Evolutionary conservation across 2,113 vertebrate species (phyloP).

Genomic region (Callorhinus ursinus): DNA sequence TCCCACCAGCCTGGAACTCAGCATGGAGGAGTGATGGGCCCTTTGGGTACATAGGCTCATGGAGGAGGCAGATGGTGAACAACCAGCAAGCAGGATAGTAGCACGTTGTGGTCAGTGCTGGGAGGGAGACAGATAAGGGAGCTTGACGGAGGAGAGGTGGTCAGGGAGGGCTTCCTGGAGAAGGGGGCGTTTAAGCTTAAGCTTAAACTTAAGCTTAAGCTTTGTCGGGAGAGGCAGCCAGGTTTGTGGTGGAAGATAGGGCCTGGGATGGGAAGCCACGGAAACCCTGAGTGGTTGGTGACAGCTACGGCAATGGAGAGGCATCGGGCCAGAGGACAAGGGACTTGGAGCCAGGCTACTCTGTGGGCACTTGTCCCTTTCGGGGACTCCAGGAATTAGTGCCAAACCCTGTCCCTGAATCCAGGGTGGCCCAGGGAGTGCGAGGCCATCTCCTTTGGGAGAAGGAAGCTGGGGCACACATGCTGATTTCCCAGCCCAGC

Average conservation of each 20-base stretch:
- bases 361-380: neutral
- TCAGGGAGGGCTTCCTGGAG: neutral
- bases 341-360: neutral
- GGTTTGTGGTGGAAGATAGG: neutral
- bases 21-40: neutral
- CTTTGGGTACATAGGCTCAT: fast-evolving
- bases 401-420: neutral
- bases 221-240: too few species aligned
- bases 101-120: neutral
- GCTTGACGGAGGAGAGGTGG: neutral
- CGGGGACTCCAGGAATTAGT: neutral
- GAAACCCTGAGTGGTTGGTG: neutral
- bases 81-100: neutral
- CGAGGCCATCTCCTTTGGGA: neutral
- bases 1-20: neutral
- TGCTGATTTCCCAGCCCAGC: neutral
- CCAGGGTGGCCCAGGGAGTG: too few species aligned
- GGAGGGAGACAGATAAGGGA: neutral
- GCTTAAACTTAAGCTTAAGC: too few species aligned
- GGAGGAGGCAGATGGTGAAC: neutral
- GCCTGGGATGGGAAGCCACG: neutral
- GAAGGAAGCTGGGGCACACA: neutral
- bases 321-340: neutral
- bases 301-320: neutral
- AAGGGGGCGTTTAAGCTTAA: neutral